phyloP scores from a whole-genome alignment of 2,888 invertebrate genomes.

The Athalia circularis region DNA sequence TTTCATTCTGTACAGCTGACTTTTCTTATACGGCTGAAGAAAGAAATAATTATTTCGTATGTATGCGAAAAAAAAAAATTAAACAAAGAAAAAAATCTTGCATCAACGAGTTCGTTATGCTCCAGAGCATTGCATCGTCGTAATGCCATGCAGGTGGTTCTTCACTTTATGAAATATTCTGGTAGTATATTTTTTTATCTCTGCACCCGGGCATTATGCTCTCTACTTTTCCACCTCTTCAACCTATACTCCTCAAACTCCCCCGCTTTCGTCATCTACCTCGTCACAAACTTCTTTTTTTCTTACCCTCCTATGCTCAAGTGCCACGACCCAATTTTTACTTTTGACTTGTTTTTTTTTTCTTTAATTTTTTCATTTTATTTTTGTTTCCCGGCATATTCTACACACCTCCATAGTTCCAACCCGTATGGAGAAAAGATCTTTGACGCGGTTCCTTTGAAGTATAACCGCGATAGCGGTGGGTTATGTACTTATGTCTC shows the following conservation, averaged over 20 bases:
- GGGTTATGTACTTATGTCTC: background rate
- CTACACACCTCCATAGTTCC: background rate
- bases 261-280: background rate
- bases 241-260: background rate
- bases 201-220: no score
- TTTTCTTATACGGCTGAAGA: no score
- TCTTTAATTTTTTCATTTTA: background rate
- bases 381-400: background rate
- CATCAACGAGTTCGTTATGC: background rate
- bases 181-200: background rate
- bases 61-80: no score
- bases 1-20: no score
- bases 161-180: slow-evolving; percentile 22
- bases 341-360: background rate
- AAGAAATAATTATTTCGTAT: no score
- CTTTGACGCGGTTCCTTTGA: slow-evolving; percentile 17
- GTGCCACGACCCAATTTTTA: slow-evolving; percentile 17
- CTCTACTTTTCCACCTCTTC: background rate
- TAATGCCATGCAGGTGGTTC: background rate
- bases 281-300: background rate
- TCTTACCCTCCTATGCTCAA: background rate
- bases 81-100: no score
- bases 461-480: background rate
- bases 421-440: background rate
- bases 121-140: background rate